Evolutionary conservation across 2,797 vertebrate species (phyloP).

Genomic region (Myotis myotis): DNA sequence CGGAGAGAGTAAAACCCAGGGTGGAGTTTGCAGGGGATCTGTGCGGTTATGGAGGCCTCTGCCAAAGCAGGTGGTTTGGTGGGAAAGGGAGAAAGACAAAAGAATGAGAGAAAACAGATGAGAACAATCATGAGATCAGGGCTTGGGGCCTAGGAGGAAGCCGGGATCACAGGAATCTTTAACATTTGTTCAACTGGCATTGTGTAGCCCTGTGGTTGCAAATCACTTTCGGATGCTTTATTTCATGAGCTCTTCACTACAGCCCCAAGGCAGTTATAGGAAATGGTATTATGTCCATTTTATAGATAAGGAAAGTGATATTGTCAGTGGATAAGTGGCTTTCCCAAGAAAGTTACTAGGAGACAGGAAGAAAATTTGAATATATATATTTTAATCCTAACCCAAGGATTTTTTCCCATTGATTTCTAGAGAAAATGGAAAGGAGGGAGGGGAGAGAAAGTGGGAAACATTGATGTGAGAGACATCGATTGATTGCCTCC

Average conservation of each 20-base stretch:
- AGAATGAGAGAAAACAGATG: neutral
- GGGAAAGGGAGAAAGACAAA: neutral
- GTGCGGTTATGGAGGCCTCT: neutral
- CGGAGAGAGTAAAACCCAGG: neutral
- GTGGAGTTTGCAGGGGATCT: neutral
- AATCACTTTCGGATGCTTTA: neutral
- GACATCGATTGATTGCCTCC: no score
- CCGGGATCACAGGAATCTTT: neutral
- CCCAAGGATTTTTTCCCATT: no score
- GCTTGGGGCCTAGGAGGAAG: neutral
- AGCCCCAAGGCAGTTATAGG: neutral
- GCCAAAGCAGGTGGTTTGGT: neutral
- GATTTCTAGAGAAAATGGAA: no score
- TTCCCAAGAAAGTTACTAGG: neutral
- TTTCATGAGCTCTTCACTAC: neutral
- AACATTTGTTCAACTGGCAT: neutral
- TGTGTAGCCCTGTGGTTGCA: neutral
- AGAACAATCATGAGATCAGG: neutral
- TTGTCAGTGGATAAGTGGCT: neutral
- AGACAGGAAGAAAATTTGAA: neutral
- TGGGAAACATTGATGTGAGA: no score
- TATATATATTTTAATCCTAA: no score
- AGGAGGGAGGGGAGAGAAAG: no score
- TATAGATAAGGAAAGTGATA: neutral
- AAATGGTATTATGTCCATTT: conserved; percentile 17